phyloP scores from a whole-genome alignment of 1,140 invertebrate genomes.

The Periplaneta americana region DNA sequence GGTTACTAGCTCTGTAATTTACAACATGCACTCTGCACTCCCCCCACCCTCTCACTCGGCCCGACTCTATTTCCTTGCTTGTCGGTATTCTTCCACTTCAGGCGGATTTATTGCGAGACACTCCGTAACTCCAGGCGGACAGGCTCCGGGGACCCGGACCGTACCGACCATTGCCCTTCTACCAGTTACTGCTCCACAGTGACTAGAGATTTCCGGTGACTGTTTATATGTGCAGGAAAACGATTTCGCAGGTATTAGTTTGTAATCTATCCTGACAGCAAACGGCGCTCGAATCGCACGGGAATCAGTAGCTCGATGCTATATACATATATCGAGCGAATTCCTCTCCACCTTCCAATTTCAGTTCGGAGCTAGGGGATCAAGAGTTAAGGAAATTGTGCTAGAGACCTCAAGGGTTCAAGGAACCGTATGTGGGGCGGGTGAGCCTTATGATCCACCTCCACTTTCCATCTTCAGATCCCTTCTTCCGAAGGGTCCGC shows the following conservation, averaged over 20 bases:
- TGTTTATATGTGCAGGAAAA: neutral
- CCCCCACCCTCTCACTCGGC: neutral
- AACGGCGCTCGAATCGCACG: neutral
- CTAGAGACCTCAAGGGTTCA: too few species aligned
- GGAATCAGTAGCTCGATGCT: neutral
- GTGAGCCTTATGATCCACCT: too few species aligned
- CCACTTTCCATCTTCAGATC: too few species aligned
- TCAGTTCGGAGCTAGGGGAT: too few species aligned
- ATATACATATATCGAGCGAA: too few species aligned
- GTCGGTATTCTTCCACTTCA: neutral
- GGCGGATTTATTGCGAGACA: neutral
- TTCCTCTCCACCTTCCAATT: too few species aligned
- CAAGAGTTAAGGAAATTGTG: too few species aligned
- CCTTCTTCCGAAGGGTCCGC: too few species aligned
- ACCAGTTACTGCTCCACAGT: neutral
- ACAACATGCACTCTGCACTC: neutral
- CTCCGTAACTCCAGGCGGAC: neutral
- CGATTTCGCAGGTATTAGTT: neutral
- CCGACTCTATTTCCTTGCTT: neutral
- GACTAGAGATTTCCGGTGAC: neutral
- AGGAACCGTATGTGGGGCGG: too few species aligned
- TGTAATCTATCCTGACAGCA: neutral
- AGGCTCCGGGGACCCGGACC: neutral
- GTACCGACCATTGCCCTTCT: neutral
- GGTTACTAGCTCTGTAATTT: neutral